Evolutionary conservation across 2,888 invertebrate genomes (phyloP), one percentile per base, ranked within the genome.

Genomic region (Tenthredo scrophulariae): DNA sequence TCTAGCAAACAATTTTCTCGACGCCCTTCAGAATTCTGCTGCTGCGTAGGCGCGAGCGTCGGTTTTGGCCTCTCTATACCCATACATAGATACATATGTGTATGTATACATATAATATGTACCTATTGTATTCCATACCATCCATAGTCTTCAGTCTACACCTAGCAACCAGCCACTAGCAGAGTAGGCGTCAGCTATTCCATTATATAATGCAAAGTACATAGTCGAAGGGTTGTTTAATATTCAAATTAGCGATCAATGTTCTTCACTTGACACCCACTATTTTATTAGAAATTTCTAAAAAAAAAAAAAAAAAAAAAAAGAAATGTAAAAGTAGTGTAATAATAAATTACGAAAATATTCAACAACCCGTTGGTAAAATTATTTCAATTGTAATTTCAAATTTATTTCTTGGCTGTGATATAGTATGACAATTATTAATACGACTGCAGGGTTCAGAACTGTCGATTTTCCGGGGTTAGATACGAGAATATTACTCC

Each of bases 201-300:
- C 10, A 62, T 62, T 62, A 62, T 62, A 62, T 62, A 62, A 62
- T 26, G 62, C 62, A 26, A 62, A 62, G 62, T 62, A 62, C 62
- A 26, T 26, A 13, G 26, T 62, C 26, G 22, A 62, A 26, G 26
- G 62, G 26, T 62, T 62, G 62, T 62, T 62, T 62, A 62, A 62
- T 62, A 62, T 62, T 62, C 62, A 62, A 22, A 62, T 22, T 4
- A 62, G 26, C 62, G 22, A 13, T 62, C 26, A 26, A 62, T 62
- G 26, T 62, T 26, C 22, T 26, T 62, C 26, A 13, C 62, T 26
- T 10, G 62, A 26, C 26, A 62, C 26, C 22, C 22, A 9, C 22
- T 22, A 6, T 2, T 62, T 62, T 62, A 26, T 26, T 26, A 46
- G 3, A 46, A 13, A 54, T 54, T 54, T 54, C 2, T 10, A 29